Percentiles rank a stretch among this genome's conserved stretches.
These are phyloP conservation scores for Oryctolagus cuniculus DNA, from an alignment of 2,113 vertebrate genomes.

Conservation along the genomic window DNA sequence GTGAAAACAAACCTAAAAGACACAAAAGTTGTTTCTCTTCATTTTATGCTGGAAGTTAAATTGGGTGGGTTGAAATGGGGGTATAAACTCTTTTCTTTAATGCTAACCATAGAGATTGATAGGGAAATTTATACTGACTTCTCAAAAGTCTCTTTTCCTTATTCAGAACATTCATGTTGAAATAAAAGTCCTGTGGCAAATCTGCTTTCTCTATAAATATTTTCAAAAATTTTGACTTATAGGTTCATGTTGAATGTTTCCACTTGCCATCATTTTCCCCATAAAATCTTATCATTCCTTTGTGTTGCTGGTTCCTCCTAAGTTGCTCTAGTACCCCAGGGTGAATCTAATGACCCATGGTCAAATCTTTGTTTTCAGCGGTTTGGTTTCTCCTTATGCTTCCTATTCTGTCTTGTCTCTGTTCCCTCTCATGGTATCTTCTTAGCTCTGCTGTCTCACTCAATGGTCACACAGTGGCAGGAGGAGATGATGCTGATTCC, in stretches of 20 bases:
- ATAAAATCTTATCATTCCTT: neutral
- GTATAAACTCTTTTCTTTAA: neutral
- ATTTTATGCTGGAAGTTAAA: constrained; percentile 21
- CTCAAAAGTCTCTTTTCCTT: neutral
- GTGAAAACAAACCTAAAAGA: neutral
- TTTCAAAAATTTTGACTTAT: constrained; percentile 29
- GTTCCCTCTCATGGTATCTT: neutral
- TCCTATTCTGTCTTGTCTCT: neutral
- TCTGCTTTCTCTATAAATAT: constrained; percentile 23
- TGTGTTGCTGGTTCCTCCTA: neutral
- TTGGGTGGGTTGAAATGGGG: neutral
- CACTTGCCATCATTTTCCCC: neutral
- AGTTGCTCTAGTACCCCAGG: neutral
- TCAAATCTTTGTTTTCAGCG: neutral
- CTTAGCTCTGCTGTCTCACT: neutral
- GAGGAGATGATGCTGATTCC: neutral
- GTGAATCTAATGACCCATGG: neutral
- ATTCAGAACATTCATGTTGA: constrained; percentile 14
- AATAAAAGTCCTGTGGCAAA: constrained; percentile 45
- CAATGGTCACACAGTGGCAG: neutral
- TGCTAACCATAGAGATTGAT: neutral
- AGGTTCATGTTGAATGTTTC: neutral
- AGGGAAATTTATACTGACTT: neutral
- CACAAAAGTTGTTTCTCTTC: neutral
- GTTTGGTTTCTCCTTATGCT: neutral